Conservation (phyloP, 2,888 invertebrate genomes). For the Ethmia dodecea region DNA sequence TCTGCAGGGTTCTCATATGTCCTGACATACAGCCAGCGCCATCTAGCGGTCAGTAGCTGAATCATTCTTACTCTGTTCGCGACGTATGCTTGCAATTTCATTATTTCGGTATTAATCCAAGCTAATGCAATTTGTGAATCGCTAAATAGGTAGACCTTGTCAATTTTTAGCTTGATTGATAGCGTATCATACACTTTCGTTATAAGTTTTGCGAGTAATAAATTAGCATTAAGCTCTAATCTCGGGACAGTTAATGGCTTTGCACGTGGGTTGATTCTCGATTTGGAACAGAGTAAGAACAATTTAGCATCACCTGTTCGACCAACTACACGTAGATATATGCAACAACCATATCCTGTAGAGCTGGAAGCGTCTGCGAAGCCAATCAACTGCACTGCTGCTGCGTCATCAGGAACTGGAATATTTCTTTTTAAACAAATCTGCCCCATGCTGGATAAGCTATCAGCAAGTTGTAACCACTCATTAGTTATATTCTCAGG, state of each 20-base stretch:
- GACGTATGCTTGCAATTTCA: slow-evolving; percentile 16
- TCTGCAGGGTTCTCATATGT: slow-evolving; percentile 17
- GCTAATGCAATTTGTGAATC: slow-evolving; percentile 22
- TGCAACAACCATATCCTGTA: slow-evolving; percentile 15
- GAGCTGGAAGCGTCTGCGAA: slow-evolving; percentile 16
- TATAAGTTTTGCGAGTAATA: slow-evolving; percentile 14
- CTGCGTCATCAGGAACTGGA: background rate
- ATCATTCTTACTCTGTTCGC: slow-evolving; percentile 19
- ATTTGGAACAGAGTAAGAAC: slow-evolving; percentile 15
- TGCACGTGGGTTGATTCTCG: slow-evolving; percentile 8
- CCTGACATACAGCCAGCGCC: slow-evolving; percentile 12
- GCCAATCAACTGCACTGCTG: slow-evolving; percentile 8
- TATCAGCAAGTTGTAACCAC: slow-evolving; percentile 9
- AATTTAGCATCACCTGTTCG: slow-evolving; percentile 4
- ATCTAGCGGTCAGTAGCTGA: slow-evolving; percentile 5
- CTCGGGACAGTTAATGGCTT: slow-evolving; percentile 13
- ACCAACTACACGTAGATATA: slow-evolving; percentile 15
- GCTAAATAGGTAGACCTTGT: slow-evolving; percentile 11
- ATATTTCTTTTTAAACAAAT: slow-evolving; percentile 4
- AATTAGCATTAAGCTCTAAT: slow-evolving; percentile 17
- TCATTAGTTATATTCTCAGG: slow-evolving; percentile 4
- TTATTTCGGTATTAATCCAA: slow-evolving; percentile 15
- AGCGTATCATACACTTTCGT: slow-evolving; percentile 11
- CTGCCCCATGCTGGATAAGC: slow-evolving; percentile 9
- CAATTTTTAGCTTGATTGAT: slow-evolving; percentile 6